phyloP scores from a whole-genome alignment of 2,888 invertebrate genomes.

The Leptinotarsa peninsularis region DNA sequence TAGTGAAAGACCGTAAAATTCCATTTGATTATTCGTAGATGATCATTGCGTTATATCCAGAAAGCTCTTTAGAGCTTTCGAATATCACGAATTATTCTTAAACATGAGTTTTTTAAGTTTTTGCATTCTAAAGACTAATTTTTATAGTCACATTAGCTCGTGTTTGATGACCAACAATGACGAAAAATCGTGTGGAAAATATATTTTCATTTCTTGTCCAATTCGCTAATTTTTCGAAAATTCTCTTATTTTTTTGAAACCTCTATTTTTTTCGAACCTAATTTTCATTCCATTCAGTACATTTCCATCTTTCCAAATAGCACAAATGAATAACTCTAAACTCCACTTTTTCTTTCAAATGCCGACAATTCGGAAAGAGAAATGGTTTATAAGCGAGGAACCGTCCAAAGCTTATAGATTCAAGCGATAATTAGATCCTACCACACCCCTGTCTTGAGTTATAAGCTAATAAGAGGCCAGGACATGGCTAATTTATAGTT shows the following conservation, averaged over 20 bases:
- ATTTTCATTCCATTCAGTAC: neutral
- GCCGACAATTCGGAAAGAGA: constrained; percentile 12
- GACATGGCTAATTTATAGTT: constrained; percentile 66
- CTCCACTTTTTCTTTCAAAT: constrained; percentile 12
- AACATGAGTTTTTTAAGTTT: too few relatives aligned
- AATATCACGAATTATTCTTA: too few relatives aligned
- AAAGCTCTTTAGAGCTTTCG: too few relatives aligned
- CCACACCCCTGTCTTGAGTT: constrained; percentile 67
- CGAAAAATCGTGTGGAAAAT: too few relatives aligned
- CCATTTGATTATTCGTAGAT: too few relatives aligned
- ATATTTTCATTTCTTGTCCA: too few relatives aligned
- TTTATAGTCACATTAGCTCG: too few relatives aligned
- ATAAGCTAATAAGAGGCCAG: constrained; percentile 66
- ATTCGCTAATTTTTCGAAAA: too few relatives aligned
- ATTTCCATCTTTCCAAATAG: neutral
- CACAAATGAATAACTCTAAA: neutral
- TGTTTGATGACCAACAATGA: too few relatives aligned
- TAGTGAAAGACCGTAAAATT: too few relatives aligned
- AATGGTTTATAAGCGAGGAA: constrained; percentile 32
- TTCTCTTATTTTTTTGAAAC: neutral
- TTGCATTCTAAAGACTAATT: too few relatives aligned
- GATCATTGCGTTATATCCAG: too few relatives aligned
- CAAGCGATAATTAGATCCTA: constrained; percentile 65
- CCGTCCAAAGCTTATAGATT: constrained; percentile 60
- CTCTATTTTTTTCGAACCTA: neutral